phyloP scores from a whole-genome alignment of 2,888 invertebrate species.

The Lingula anatina region DNA sequence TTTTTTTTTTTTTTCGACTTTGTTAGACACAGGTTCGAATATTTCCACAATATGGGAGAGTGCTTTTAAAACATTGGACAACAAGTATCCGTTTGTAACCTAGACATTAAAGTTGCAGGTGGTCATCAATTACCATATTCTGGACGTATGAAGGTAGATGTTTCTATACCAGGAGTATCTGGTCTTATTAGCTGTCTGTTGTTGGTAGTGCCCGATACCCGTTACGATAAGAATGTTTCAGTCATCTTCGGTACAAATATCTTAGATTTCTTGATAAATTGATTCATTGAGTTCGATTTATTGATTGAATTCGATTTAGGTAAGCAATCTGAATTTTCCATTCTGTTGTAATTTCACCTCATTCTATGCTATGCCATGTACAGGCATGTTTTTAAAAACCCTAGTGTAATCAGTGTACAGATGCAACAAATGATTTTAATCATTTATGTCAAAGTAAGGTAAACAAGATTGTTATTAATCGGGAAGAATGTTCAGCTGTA shows the following conservation, averaged over 20 bases:
- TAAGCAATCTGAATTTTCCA: no score
- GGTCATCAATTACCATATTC: not conserved
- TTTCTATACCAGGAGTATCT: no score
- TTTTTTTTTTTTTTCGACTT: no score
- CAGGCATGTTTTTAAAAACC: no score
- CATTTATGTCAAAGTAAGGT: not conserved
- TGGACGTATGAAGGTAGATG: not conserved
- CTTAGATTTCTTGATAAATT: not conserved
- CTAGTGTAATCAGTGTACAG: no score
- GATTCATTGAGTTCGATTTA: not conserved
- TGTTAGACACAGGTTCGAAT: no score
- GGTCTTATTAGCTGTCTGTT: not conserved
- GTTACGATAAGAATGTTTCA: not conserved
- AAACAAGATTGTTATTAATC: not conserved
- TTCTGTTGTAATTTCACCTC: no score
- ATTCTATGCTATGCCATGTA: no score
- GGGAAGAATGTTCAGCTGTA: not conserved
- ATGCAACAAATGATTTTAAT: not conserved
- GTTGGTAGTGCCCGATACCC: not conserved
- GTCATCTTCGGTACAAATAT: not conserved
- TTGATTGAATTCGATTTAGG: no score
- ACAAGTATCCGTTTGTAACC: no score
- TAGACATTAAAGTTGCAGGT: not conserved
- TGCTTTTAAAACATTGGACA: no score
- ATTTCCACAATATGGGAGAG: no score